Evolutionary conservation across 1,140 invertebrate species (phyloP).

Genomic region (Kradibia gibbosae): DNA sequence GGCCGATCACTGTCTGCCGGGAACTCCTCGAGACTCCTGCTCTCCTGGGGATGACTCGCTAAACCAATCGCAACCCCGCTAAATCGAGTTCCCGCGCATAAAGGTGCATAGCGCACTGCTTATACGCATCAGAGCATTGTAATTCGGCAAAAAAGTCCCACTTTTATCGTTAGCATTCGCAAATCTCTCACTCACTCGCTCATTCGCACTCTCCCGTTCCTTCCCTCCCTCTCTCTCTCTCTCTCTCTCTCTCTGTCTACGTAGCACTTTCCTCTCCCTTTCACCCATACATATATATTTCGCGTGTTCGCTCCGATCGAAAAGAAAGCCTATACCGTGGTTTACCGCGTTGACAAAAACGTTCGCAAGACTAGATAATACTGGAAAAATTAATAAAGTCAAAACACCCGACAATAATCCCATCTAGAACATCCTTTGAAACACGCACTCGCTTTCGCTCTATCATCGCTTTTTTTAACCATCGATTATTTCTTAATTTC

Average conservation of each 20-base stretch:
- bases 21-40: too few species aligned
- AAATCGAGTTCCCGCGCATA: constrained; percentile 1
- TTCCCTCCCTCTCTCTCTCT: constrained; percentile 5
- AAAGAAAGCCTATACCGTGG: constrained; percentile 49
- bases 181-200: not conserved
- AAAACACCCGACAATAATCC: constrained; percentile 63
- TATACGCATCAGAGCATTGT: not conserved
- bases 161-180: constrained; percentile 14
- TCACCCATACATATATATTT: constrained; percentile 36
- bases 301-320: constrained; percentile 48
- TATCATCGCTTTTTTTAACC: constrained; percentile 23
- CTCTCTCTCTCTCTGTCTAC: not conserved
- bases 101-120: not conserved
- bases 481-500: constrained; percentile 27
- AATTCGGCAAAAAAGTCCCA: constrained; percentile 15
- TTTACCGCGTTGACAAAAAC: constrained; percentile 65
- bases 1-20: not conserved
- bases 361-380: constrained; percentile 73
- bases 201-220: not conserved
- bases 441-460: constrained; percentile 34
- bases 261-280: not conserved
- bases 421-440: constrained; percentile 33
- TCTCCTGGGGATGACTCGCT: not conserved
- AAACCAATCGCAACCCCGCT: not conserved
- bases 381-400: constrained; percentile 71